Base-by-base conservation (phyloP, 2,888 invertebrate genomes). In the Torymus tubicola region DNA sequence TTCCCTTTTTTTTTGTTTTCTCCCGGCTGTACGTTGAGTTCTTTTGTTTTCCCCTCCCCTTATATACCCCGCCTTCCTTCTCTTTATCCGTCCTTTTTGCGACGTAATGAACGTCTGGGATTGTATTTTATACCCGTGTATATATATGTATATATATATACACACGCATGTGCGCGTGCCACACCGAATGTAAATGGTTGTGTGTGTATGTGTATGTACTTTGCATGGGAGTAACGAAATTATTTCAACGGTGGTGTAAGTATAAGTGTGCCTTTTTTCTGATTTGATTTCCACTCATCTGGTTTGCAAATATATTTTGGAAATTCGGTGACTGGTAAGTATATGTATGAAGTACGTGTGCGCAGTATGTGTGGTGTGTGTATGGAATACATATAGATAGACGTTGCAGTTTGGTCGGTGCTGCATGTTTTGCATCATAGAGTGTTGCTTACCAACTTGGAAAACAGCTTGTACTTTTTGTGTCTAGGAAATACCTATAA, bases 401-500 rank as follows among this genome's bases (percentile, higher is more conserved):
- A 52, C 31, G 42, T 24, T 18, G n/a, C 50, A 2, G 50, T 60
- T 18, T 53, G 0, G 55, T 13, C 63, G 11, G 60, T 67, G 60
- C 31, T 42, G 42, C 42, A 42, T 42, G 50, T 21, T 18, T 60
- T 24, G 50, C 63, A 42, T 18, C 42, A 12, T 63, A 68, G 12
- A 68, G 12, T 61, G 14, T 70, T 65, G 77, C 82, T 82, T 82
- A 82, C 82, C 82, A 82, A 31, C 42, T 80, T 82, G 5, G 78
- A 80, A 16, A 82, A 53, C 67, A 82, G 42, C 78, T 78, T 80
- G 78, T 80, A 82, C 63, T 74, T 82, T 82, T 72, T 82, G 50
- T 58, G 16, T 75, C 71, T 74, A 80, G 82, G 82, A 21, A 61
- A 63, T 74, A 77, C 80, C 82, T 80, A 80, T 8, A 64, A 78